Evolutionary conservation across 2,113 vertebrate species (phyloP).

Genomic region (Oryzias javanicus): DNA sequence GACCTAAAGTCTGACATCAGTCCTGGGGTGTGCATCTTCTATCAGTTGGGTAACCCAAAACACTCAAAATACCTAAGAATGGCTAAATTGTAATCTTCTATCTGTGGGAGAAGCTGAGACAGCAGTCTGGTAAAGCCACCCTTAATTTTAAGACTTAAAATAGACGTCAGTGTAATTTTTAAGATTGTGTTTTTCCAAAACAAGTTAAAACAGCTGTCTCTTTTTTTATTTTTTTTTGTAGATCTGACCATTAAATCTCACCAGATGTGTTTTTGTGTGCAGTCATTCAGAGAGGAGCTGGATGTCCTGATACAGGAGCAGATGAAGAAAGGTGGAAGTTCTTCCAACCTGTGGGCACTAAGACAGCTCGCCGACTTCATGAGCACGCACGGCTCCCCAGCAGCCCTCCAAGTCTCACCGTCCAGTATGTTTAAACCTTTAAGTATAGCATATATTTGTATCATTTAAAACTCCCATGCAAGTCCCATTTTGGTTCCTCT

Average conservation of each 20-base stretch:
- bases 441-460: no score
- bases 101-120: no score
- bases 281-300: slow-evolving; percentile 98
- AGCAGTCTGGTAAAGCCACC: no score
- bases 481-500: no score
- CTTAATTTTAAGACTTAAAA: no score
- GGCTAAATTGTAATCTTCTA: no score
- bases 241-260: not conserved
- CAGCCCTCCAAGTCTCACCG: slow-evolving; percentile 85
- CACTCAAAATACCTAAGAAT: no score
- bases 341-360: slow-evolving; percentile 93
- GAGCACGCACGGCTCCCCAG: slow-evolving; percentile 86
- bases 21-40: no score
- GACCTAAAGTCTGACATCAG: no score
- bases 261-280: slow-evolving; percentile 22
- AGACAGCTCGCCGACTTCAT: slow-evolving; percentile 96
- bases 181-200: not conserved
- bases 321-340: slow-evolving; percentile 97
- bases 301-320: slow-evolving; percentile 98
- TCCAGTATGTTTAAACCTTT: slow-evolving; percentile 79
- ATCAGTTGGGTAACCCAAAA: no score
- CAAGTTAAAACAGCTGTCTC: not conserved
- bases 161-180: not conserved
- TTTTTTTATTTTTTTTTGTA: no score
- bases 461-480: no score